phyloP scores from a whole-genome alignment of 2,888 invertebrate genomes.

The Parapristionchus giblindavisi region DNA sequence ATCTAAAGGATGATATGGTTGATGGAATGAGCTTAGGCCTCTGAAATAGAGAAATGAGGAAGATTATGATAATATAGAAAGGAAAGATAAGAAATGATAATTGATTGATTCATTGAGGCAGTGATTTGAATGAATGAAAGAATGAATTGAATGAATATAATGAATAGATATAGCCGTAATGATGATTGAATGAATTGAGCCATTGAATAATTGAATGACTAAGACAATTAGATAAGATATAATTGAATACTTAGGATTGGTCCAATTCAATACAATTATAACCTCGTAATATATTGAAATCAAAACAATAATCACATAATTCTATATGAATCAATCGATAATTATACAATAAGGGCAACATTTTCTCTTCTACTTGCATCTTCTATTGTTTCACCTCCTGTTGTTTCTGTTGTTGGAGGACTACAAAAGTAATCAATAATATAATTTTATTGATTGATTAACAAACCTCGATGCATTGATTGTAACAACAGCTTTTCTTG shows the following conservation, averaged over 20 bases:
- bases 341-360: constrained; percentile 19
- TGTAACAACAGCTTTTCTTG: constrained; percentile 53
- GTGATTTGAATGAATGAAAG: constrained; percentile 17
- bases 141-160: background rate
- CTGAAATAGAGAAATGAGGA: too few relatives aligned
- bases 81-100: too few relatives aligned
- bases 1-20: too few relatives aligned
- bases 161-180: background rate
- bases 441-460: background rate
- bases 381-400: constrained; percentile 19
- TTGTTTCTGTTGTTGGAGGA: constrained; percentile 16
- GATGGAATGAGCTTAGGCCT: too few relatives aligned
- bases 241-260: background rate
- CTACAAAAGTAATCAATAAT: background rate
- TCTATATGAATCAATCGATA: background rate
- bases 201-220: background rate
- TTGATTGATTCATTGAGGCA: too few relatives aligned
- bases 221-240: background rate
- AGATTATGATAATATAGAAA: too few relatives aligned
- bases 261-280: background rate
- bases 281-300: background rate
- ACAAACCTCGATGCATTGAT: constrained; percentile 42
- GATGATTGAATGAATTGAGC: background rate
- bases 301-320: background rate
- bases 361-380: constrained; percentile 25